Base-by-base conservation (phyloP, 1,140 invertebrate genomes). In the Zaprionus ornatus region DNA sequence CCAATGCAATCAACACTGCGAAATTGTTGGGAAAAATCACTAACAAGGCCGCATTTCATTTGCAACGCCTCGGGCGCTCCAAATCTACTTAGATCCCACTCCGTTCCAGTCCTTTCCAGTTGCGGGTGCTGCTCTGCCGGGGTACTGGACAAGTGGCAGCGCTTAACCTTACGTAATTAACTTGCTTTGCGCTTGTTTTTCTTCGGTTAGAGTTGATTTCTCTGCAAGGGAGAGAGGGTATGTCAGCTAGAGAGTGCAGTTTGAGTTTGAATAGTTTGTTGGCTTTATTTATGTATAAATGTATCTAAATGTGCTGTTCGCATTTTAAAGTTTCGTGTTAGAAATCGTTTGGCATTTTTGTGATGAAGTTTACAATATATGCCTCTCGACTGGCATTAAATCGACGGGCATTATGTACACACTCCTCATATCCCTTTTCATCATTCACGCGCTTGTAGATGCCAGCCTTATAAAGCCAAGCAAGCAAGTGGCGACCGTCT, bases 1-100 rank as follows among this genome's bases (percentile, higher is more conserved):
- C 85, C 80, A 88, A 88, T 88, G 85, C 84, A 88, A 88, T 88
- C 84, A 88, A 70, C 84, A 88, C 67, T 45, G 80, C 80, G 71
- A 65, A 59, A 56, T 64, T 68, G 65, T 63, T 42, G 61, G 35
- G 55, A 19, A 56, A 59, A 74, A 54, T 55, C 55, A 57, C 37
- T 50, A 65, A 50, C 19, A 32, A 56, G 55, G 73, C 56, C 35
- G 83, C 83, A 77, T 87, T 87, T 87, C 70, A 87, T 88, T 87
- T 88, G 79, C 80, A 87, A 74, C 84, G 80, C 84, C 80, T 88
- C 80, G 64, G 84, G 85, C 80, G 85, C 80, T 81, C 63, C 61
- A 87, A 87, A 84, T 88, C 80, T 88, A 88, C 85, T 87, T 84
- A 80, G 69, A 67, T 42, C 61, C 69, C 72, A 40, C 32, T 45